Evolutionary conservation across 1,140 invertebrate species (phyloP).

Genomic region (Conus betulinus): DNA sequence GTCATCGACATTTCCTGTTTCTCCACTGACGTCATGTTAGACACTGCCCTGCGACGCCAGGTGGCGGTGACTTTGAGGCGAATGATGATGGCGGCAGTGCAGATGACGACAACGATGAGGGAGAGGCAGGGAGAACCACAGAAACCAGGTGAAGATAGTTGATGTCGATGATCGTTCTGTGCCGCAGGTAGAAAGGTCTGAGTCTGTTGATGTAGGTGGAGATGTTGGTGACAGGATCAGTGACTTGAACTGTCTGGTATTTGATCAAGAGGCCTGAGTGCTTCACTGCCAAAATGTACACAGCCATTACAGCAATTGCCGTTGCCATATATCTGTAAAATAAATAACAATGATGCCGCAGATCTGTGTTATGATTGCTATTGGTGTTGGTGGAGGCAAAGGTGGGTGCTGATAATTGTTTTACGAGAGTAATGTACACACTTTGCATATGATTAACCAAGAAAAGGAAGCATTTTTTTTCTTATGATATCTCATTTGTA

Average conservation of each 20-base stretch:
- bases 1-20: neutral
- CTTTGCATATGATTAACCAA: too few relatives aligned
- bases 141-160: neutral
- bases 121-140: constrained; percentile 1
- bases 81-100: neutral
- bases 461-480: too few relatives aligned
- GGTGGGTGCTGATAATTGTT: too few relatives aligned
- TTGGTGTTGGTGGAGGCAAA: too few relatives aligned
- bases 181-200: neutral
- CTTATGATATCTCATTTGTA: too few relatives aligned
- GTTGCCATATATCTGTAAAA: neutral
- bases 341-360: neutral
- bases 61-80: neutral
- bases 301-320: neutral
- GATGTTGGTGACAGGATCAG: neutral
- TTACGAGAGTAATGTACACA: too few relatives aligned
- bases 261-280: neutral
- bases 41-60: neutral
- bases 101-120: constrained; percentile 14
- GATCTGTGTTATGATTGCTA: too few relatives aligned
- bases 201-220: constrained; percentile 3
- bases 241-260: neutral
- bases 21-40: neutral
- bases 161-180: neutral
- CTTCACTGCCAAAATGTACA: neutral